These are phyloP conservation scores for Phaetusa simplex DNA, from an alignment of 2,113 vertebrate genomes.

Conservation along the genomic window DNA sequence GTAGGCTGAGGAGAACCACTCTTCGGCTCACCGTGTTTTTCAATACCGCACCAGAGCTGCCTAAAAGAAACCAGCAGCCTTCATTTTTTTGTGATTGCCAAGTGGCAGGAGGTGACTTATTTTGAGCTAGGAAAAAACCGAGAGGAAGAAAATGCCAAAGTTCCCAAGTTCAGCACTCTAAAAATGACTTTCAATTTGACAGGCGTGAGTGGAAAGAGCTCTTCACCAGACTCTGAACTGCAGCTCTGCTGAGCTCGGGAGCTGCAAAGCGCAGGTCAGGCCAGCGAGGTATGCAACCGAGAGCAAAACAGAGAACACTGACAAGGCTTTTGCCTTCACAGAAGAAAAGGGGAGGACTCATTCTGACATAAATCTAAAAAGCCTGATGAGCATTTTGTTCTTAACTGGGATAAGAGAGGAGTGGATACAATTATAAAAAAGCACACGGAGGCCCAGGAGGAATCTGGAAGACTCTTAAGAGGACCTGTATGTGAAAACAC, in stretches of 20 bases:
- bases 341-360: neutral
- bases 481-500: neutral
- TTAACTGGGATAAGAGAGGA: neutral
- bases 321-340: neutral
- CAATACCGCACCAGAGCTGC: neutral
- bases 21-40: neutral
- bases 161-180: constrained; percentile 46
- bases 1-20: neutral
- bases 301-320: neutral
- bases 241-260: constrained; percentile 1
- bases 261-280: constrained; percentile 4
- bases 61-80: neutral
- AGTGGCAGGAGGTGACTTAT: constrained; percentile 1
- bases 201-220: constrained; percentile 11
- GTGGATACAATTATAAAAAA: neutral
- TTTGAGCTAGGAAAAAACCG: neutral
- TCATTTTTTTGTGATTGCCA: neutral
- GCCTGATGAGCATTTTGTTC: neutral
- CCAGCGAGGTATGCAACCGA: neutral
- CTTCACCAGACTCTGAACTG: constrained; percentile 1
- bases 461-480: neutral
- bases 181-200: constrained; percentile 30
- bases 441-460: neutral
- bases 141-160: constrained; percentile 31
- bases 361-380: neutral